A percentile compares a stretch with the other conserved stretches of the same genome.
These are phyloP conservation scores for Pilophorus perplexus DNA, from an alignment of 2,888 invertebrate species.

Conservation along the genomic window DNA sequence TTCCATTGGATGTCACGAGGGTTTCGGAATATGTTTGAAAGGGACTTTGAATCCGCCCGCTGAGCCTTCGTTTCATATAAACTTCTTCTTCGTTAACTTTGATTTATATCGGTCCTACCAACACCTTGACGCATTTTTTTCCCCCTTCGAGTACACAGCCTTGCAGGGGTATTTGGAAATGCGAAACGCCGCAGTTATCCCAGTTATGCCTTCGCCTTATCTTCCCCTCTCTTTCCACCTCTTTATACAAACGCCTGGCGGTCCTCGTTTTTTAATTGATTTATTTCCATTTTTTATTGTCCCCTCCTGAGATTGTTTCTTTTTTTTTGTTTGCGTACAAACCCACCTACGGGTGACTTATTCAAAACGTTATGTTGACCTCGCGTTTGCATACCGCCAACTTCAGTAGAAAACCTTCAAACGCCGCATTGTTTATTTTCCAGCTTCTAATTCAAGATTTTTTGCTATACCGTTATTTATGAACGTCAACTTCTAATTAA, in stretches of 20 bases:
- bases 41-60: slow-evolving; percentile 15
- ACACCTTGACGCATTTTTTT: slow-evolving; percentile 5
- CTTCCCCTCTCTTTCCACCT: background rate
- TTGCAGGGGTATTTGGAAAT: slow-evolving; percentile 23
- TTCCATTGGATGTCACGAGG: background rate
- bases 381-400: too few species aligned
- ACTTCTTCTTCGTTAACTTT: slow-evolving; percentile 34
- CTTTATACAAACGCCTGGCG: too few species aligned
- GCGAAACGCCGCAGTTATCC: slow-evolving; percentile 7
- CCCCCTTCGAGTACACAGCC: background rate
- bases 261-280: too few species aligned
- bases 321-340: too few species aligned
- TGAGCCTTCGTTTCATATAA: too few species aligned
- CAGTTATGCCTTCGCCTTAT: slow-evolving; percentile 2
- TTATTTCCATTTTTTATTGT: too few species aligned
- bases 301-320: too few species aligned
- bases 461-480: background rate
- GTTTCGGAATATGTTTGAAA: too few species aligned
- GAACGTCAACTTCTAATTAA: too few species aligned
- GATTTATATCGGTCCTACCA: slow-evolving; percentile 21
- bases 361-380: slow-evolving; percentile 24
- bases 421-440: too few species aligned
- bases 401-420: too few species aligned
- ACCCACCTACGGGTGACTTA: too few species aligned
- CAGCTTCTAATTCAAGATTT: background rate